Percentiles rank a stretch among this genome's conserved stretches.
phyloP scores from a whole-genome alignment of 2,113 vertebrate species.

The Dipodomys stephensi region DNA sequence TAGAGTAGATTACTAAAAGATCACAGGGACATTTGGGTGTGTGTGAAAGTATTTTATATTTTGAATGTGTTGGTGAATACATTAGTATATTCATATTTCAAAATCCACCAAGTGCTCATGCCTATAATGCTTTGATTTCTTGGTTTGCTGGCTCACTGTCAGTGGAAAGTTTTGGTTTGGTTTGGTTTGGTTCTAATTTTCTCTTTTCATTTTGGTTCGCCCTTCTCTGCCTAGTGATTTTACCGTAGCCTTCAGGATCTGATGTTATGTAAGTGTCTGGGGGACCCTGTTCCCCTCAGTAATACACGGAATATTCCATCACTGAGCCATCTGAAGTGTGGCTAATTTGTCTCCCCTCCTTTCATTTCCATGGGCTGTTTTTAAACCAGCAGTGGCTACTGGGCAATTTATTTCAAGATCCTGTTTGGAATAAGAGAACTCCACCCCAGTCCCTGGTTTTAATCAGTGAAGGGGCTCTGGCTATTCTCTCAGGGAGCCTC shows the following conservation, averaged over 20 bases:
- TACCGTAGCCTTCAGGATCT: not conserved
- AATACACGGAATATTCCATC: not conserved
- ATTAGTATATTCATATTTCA: not conserved
- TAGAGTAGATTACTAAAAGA: not conserved
- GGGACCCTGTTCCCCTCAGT: not conserved
- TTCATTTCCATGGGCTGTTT: not conserved
- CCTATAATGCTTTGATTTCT: not conserved
- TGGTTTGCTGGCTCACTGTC: conserved; percentile 17
- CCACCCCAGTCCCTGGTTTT: not conserved
- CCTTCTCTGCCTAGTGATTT: conserved; percentile 6
- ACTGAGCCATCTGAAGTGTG: not conserved
- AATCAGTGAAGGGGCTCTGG: not conserved
- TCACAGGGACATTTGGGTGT: not conserved
- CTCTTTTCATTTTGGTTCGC: conserved; percentile 10
- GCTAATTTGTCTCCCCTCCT: not conserved
- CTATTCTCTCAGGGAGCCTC: not conserved
- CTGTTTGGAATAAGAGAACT: not conserved
- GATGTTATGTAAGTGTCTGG: not conserved
- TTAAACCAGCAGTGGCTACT: not conserved
- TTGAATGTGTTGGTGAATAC: not conserved
- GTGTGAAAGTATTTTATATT: not conserved
- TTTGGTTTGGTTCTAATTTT: conserved; percentile 18
- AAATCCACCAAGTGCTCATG: not conserved
- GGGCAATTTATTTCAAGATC: not conserved
- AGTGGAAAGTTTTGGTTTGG: not conserved